Evolutionary conservation across 2,113 vertebrate genomes (phyloP), one percentile per base, ranked within the genome.

Genomic region (Meleagris gallopavo): DNA sequence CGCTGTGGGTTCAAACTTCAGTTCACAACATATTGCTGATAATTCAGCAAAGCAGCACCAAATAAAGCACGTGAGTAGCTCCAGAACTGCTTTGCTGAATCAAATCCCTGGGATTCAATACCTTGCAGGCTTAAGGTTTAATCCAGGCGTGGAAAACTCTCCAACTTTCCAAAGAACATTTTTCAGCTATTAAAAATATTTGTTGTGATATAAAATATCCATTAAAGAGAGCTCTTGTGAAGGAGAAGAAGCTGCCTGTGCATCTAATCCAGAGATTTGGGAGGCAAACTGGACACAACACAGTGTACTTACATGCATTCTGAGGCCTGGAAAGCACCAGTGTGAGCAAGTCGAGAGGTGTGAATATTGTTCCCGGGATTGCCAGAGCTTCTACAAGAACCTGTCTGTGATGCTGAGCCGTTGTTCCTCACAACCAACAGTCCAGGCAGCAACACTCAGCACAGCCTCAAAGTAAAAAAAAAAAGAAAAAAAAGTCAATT

Each of bases 291-390:
- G 82, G 96, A 87, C 71, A 88, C 80, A 90, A 38, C 88, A 82
- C 89, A 95, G 10, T 58, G 50, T 83, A 81, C 88, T 96, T 93
- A 72, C 69, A 76, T 3, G 13, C 76, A 79, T 36, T 52, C 70
- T 94, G 89, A 75, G 69, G 38, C 48, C 87, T 95, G 48, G 91
- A 90, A 96, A 95, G 75, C 91, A 94, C 78, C 91, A 85, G 76
- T 89, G 91, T 69, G 79, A 82, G 83, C 80, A 92, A 88, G 73
- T 76, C 52, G 58, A 92, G 83, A 60, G 85, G 20, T 81, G 70
- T 19, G 32, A 86, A 60, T 67, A 32, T 48, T 89, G 82, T 86
- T 95, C 83, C 43, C 52, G 43, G 61, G 11, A 7, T 50, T 88
- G 54, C 55, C 46, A 54, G 48, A 27, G 46, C 52, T 71, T 83